Conservation (phyloP, 2,888 invertebrate species). For the Parasteatoda lunata region DNA sequence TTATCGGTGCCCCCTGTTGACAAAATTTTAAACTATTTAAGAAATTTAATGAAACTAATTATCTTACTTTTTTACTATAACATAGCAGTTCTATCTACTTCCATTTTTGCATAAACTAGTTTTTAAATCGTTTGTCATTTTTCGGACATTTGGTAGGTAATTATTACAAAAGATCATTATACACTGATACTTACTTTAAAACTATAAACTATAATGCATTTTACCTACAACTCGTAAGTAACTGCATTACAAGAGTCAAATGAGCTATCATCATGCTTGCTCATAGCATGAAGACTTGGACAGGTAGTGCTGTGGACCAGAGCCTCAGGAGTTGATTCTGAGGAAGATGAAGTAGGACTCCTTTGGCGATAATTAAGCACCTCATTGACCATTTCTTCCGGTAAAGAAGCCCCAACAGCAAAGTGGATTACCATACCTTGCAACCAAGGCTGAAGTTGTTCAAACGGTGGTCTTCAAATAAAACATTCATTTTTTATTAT, state of each 20-base stretch:
- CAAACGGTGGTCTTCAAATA: conserved; percentile 85
- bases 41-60: no score
- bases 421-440: conserved; percentile 85
- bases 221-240: conserved; percentile 52
- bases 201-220: not conserved
- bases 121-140: no score
- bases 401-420: conserved; percentile 79
- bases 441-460: conserved; percentile 91
- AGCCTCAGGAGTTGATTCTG: conserved; percentile 79
- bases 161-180: no score
- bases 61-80: no score
- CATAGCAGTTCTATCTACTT: no score
- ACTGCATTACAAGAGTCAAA: conserved; percentile 42
- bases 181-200: conserved; percentile 13
- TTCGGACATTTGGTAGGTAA: no score
- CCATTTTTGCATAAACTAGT: no score
- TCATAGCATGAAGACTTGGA: conserved; percentile 71
- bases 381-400: conserved; percentile 83
- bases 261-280: conserved; percentile 68
- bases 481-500: not conserved
- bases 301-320: conserved; percentile 71
- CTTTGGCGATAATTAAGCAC: conserved; percentile 81
- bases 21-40: no score
- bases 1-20: no score
- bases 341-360: conserved; percentile 78